Evolutionary conservation across 1,140 invertebrate genomes (phyloP), one percentile per base, ranked within the genome.

Genomic region (Diorhabda carinulata): DNA sequence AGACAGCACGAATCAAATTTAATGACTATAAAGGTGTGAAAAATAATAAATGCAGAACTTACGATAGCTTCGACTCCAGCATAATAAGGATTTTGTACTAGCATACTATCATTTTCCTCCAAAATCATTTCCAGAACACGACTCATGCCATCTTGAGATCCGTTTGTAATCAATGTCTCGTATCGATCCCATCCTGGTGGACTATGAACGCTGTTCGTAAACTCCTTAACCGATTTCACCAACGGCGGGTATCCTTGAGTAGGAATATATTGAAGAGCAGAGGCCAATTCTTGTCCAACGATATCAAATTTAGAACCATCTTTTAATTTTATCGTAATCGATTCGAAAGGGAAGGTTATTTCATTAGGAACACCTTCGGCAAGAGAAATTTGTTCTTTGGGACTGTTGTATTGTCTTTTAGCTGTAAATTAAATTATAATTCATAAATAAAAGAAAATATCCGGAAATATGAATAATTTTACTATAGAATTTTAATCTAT

Each of bases 311-410:
- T 78, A 1, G 82, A 82, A 5, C 88, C 90, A 75, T 87, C 85
- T 75, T 84, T 87, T 7, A 90, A 79, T 68, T 84, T 85, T 3
- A 93, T 75, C n/a, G 85, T 81, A 2, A 91, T 85, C 45, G 86
- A 85, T 69, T 85, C 81, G 76, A 92, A 91, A 0, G 92, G 92
- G 77, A 93, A 93, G 3, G 90, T 86, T 25, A 85, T 80, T 66
- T 91, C 88, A 74, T 93, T 93, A 2, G 92, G 91, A 85, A 92
- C 88, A 2, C 91, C 91, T 69, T 91, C 89, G 0, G 90, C 91
- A 68, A 94, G 81, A 2, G 90, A 91, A 8, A 94, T 87, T 61
- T 89, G 82, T 43, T 85, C 84, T 58, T 88, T 87, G 47, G 88
- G 86, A 58, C 88, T 85, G 52, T 86, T 84, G 72, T 90, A 89